Conservation (phyloP, 1,140 invertebrate genomes). For the Acyrthosiphon pisum region DNA sequence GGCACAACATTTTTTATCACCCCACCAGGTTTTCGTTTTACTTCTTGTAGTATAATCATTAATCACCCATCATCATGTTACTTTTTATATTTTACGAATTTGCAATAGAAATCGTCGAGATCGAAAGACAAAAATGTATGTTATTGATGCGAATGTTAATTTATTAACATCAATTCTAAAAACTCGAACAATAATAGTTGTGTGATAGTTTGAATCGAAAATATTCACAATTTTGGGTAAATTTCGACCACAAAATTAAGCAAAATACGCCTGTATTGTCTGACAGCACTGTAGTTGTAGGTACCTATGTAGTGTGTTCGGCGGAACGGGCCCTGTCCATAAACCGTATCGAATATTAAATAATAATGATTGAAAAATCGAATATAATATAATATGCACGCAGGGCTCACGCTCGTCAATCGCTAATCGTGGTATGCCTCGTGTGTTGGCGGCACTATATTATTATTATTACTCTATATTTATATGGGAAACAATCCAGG, state of each 20-base stretch:
- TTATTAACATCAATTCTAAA: too few species aligned
- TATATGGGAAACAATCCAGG: neutral
- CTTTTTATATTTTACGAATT: too few species aligned
- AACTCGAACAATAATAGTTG: too few species aligned
- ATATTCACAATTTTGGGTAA: neutral
- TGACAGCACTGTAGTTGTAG: neutral
- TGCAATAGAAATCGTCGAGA: neutral
- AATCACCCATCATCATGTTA: too few species aligned
- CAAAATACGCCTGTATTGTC: neutral
- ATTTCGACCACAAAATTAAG: neutral
- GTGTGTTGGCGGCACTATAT: neutral
- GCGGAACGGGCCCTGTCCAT: neutral
- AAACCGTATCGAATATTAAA: neutral
- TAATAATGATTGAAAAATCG: neutral
- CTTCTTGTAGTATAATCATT: too few species aligned
- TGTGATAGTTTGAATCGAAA: neutral
- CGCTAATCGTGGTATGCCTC: neutral
- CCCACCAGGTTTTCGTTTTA: too few species aligned
- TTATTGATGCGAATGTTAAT: neutral
- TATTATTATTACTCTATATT: slow-evolving; percentile 16
- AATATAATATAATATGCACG: slow-evolving; percentile 1
- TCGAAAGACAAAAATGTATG: neutral
- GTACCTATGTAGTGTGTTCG: neutral
- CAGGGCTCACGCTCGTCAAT: neutral
- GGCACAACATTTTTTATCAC: too few species aligned